Conservation (phyloP, 2,797 vertebrate species). For the Amblyraja radiata region DNA sequence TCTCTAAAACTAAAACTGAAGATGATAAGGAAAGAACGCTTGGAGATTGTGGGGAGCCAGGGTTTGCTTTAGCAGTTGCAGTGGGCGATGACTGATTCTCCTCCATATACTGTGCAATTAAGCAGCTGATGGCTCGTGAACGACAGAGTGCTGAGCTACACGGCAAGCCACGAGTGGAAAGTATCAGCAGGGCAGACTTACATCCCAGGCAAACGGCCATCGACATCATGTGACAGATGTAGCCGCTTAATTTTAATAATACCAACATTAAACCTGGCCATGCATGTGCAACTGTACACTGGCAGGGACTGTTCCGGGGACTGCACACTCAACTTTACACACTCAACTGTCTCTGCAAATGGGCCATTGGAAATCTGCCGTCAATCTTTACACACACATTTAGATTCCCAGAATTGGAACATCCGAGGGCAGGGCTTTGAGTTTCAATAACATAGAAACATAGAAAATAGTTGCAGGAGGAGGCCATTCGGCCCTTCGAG, state of each 20-base stretch:
- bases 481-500: no score
- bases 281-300: not conserved
- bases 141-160: not conserved
- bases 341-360: not conserved
- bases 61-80: constrained; percentile 5
- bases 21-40: no score
- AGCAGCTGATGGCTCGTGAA: constrained; percentile 22
- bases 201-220: not conserved
- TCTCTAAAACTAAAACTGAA: no score
- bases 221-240: constrained; percentile 20
- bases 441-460: not conserved
- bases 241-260: constrained; percentile 13
- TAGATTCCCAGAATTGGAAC: not conserved
- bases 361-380: not conserved
- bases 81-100: constrained; percentile 2
- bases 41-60: not conserved
- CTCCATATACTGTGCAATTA: constrained; percentile 2
- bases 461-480: no score
- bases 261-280: not conserved
- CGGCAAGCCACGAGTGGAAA: not conserved
- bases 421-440: not conserved
- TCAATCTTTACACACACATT: not conserved
- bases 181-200: constrained; percentile 1
- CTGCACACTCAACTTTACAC: not conserved
- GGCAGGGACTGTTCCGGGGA: no score